Conservation (phyloP, 1,140 invertebrate genomes). For the Hirudo medicinalis region DNA sequence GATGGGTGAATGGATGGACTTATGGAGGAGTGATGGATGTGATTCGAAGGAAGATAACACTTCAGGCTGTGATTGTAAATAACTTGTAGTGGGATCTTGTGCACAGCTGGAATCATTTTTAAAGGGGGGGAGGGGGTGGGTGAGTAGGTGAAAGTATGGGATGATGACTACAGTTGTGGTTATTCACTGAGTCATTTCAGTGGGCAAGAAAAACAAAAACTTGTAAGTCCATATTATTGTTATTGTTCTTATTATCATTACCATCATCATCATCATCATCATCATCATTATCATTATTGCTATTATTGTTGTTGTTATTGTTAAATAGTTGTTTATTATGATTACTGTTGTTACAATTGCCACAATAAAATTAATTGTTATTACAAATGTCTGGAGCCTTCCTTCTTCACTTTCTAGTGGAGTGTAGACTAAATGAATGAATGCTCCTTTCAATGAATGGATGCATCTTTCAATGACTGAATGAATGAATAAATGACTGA, state of each 20-base stretch:
- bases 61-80: neutral
- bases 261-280: no score
- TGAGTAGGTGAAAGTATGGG: slow-evolving; percentile 22
- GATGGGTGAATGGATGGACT: slow-evolving; percentile 2
- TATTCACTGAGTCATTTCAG: neutral
- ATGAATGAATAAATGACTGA: slow-evolving; percentile 20
- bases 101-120: slow-evolving; percentile 3
- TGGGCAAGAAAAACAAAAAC: slow-evolving; percentile 9
- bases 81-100: neutral
- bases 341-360: no score
- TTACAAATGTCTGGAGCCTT: neutral
- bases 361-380: no score
- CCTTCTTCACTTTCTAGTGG: slow-evolving; percentile 10
- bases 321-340: no score
- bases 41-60: no score
- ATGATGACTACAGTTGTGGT: slow-evolving; percentile 18
- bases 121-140: slow-evolving; percentile 18
- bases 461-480: slow-evolving; percentile 15
- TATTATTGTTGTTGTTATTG: no score
- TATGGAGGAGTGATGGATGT: no score
- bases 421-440: slow-evolving; percentile 20
- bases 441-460: slow-evolving; percentile 19
- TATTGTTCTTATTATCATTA: neutral
- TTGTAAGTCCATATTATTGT: no score
- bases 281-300: no score